Conservation (phyloP, 1,140 invertebrate genomes). For the Parasteatoda tepidariorum region DNA sequence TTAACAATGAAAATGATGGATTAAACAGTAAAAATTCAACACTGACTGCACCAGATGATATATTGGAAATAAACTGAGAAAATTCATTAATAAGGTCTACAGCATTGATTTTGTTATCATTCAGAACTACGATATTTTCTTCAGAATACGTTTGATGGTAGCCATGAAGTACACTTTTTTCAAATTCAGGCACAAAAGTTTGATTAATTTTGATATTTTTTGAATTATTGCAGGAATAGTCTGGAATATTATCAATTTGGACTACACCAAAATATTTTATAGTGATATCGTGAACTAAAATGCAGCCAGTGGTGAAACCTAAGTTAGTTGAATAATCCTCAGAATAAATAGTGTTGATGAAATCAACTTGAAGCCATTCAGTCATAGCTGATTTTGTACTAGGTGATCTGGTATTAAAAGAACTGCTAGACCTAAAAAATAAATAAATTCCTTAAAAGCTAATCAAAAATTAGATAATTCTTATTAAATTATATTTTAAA, state of each 20-base stretch:
- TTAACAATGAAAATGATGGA: constrained; percentile 23
- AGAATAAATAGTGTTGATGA: background rate
- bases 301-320: background rate
- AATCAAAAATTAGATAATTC: background rate
- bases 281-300: background rate
- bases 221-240: too few species aligned
- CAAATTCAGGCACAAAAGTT: background rate
- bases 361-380: constrained; percentile 37
- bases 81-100: constrained; percentile 1
- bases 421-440: background rate
- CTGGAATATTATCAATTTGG: too few species aligned
- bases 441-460: background rate
- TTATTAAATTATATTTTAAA: background rate
- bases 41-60: constrained; percentile 11
- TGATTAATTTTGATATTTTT: background rate
- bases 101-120: background rate
- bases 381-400: background rate
- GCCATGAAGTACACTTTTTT: background rate
- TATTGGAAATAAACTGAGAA: background rate
- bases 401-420: background rate
- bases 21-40: constrained; percentile 41
- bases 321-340: background rate
- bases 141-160: background rate
- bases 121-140: background rate
- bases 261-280: background rate